Percentiles rank a stretch among this genome's conserved stretches.
phyloP scores from a whole-genome alignment of 2,888 invertebrate species.

The Drosophila buzzatii region DNA sequence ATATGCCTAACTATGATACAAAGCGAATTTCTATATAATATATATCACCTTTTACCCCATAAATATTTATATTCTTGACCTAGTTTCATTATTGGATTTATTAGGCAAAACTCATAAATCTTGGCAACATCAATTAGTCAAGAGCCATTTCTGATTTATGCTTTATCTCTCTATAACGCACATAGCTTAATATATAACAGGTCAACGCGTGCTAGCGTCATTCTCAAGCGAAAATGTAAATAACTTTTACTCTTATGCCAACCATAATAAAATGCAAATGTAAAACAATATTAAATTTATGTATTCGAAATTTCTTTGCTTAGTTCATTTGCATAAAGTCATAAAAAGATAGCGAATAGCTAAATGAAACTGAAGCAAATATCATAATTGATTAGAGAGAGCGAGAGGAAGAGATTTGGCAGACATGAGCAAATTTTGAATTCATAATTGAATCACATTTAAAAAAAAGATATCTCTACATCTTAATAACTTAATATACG shows the following conservation, averaged over 20 bases:
- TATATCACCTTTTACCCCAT: not conserved
- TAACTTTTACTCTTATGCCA: conserved; percentile 76
- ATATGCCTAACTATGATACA: no score
- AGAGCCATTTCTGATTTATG: conserved; percentile 22
- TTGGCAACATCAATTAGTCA: not conserved
- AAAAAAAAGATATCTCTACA: not conserved
- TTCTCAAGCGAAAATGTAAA: conserved; percentile 47
- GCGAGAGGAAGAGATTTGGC: not conserved
- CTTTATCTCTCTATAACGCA: not conserved
- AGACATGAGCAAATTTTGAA: conserved; percentile 25
- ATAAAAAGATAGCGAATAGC: conserved; percentile 23
- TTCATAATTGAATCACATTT: not conserved
- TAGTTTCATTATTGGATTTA: conserved; percentile 28
- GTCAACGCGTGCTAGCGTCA: conserved; percentile 8
- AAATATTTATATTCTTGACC: conserved; percentile 5
- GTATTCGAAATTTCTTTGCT: conserved; percentile 64
- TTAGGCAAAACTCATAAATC: conserved; percentile 39
- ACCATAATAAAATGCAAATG: conserved; percentile 59
- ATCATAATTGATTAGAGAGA: conserved; percentile 25
- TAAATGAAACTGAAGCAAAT: conserved; percentile 35
- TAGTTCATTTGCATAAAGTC: conserved; percentile 55
- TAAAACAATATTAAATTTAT: conserved; percentile 19
- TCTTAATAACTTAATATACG: no score
- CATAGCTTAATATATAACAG: conserved; percentile 18
- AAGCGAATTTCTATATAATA: not conserved